phyloP scores from a whole-genome alignment of 2,113 vertebrate genomes.

The Eulacestoma nigropectus region DNA sequence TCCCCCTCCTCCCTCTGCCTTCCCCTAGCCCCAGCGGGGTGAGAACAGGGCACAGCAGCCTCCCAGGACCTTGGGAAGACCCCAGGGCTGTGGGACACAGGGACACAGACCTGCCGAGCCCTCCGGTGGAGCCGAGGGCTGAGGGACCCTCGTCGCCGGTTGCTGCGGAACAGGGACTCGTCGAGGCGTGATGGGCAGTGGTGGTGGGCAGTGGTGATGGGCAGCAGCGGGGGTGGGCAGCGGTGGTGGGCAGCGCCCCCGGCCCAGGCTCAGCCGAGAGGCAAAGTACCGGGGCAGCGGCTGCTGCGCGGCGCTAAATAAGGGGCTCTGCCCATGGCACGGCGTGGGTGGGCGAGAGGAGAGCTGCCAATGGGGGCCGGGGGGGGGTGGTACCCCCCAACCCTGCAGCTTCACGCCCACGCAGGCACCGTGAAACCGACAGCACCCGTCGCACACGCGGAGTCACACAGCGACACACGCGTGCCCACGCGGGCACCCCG shows the following conservation, averaged over 20 bases:
- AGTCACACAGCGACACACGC: not conserved
- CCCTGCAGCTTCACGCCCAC: constrained; percentile 17
- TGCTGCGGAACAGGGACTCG: not conserved
- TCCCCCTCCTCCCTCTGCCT: not conserved
- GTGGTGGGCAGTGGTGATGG: not conserved
- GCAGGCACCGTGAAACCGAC: not conserved
- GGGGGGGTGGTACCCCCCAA: not conserved
- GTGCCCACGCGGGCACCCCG: not conserved
- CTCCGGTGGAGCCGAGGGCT: not conserved
- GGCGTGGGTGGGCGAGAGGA: constrained; percentile 21
- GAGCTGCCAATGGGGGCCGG: constrained; percentile 46
- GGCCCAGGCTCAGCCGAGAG: not conserved
- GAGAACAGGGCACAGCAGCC: not conserved
- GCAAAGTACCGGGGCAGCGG: not conserved
- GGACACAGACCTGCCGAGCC: not conserved
- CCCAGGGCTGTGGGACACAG: rapidly evolving
- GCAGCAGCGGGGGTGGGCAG: rapidly evolving
- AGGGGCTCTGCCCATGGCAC: constrained; percentile 31
- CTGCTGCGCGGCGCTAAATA: not conserved
- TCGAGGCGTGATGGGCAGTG: not conserved
- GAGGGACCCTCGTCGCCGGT: not conserved
- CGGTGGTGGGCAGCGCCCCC: not conserved
- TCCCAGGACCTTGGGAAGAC: not conserved
- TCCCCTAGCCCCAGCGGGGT: rapidly evolving
- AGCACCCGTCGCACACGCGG: not conserved